Evolutionary conservation across 2,797 vertebrate genomes (phyloP).

Genomic region (Rhadinocentrus ornatus): DNA sequence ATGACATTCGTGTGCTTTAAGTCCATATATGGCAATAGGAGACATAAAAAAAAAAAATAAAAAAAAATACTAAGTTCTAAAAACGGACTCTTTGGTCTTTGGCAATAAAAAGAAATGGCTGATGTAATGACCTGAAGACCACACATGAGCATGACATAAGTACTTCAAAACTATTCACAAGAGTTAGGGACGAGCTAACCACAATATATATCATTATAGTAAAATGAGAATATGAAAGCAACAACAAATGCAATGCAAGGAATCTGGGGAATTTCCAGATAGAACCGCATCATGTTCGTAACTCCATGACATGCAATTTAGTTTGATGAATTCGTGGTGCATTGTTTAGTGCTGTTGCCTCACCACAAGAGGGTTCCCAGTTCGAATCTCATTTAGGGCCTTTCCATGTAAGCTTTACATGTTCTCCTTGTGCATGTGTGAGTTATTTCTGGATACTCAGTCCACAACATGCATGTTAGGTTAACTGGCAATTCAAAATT

Average conservation of each 20-base stretch:
- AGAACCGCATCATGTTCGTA: not conserved
- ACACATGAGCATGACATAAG: constrained; percentile 14
- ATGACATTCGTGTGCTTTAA: constrained; percentile 12
- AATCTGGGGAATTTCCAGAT: constrained; percentile 15
- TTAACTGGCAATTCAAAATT: too few species aligned
- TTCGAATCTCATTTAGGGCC: not conserved
- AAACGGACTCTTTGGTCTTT: constrained; percentile 13
- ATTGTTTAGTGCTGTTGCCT: not conserved
- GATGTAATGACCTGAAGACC: constrained; percentile 7
- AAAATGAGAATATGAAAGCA: constrained; percentile 28
- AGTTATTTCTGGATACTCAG: too few species aligned
- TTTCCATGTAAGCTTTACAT: not conserved
- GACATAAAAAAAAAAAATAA: not conserved
- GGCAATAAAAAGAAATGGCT: constrained; percentile 8
- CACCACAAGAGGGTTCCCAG: not conserved
- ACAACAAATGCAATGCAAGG: constrained; percentile 12
- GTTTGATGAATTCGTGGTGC: not conserved
- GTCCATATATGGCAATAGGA: not conserved
- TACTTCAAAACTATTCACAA: constrained; percentile 17
- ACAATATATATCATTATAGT: constrained; percentile 6
- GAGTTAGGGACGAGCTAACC: not conserved
- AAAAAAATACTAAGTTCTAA: constrained; percentile 11
- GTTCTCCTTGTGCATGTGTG: too few species aligned
- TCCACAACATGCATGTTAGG: too few species aligned
- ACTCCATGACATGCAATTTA: not conserved